Evolutionary conservation across 2,797 vertebrate species (phyloP), one percentile per base, ranked within the genome.

Genomic region (Spinibarbus caldwelli): DNA sequence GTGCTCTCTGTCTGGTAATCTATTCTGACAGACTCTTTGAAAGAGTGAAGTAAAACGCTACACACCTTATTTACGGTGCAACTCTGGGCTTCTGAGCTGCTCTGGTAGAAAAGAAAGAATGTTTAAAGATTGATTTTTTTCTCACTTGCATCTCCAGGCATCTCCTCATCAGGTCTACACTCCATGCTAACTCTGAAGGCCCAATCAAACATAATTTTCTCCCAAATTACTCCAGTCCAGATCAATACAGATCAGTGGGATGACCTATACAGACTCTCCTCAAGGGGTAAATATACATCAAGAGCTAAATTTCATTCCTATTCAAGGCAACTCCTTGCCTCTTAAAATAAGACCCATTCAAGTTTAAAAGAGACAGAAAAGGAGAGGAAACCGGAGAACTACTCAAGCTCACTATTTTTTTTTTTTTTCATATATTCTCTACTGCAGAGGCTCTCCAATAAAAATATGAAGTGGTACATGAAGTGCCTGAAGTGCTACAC

Each of bases 191-290:
- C 57, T 76, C 86, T 26, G 82, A 86, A 72, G 38, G 75, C 38
- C 52, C 47, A 66, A 91, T 86, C 86, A 90, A 89, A 89, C 80
- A 49, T 83, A 15, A 87, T 88, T 90, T 89, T 83, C 81, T 66
- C 84, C 59, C 59, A 87, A 90, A 88, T 88, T 82, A 91, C 86
- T 88, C 82, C 85, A 82, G 78, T 87, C 88, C 62, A 49, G 78
- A 87, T 90, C 86, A 38, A 88, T 90, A 87, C 17, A 62, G 73
- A 89, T 89, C 90, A 87, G 86, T 6, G 43, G 84, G 78, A 68
- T 83, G 85, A 88, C 86, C 90, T 87, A 78, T 76, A 78, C 77
- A 62, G 43, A 70, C 73, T 82, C 80, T 29, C 36, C 78, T 78
- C 54, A 67, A 68, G 78, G 45, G 80, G 75, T 86, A 85, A 89